Evolutionary conservation across 2,888 invertebrate species (phyloP).

Genomic region (Andricus curvator): DNA sequence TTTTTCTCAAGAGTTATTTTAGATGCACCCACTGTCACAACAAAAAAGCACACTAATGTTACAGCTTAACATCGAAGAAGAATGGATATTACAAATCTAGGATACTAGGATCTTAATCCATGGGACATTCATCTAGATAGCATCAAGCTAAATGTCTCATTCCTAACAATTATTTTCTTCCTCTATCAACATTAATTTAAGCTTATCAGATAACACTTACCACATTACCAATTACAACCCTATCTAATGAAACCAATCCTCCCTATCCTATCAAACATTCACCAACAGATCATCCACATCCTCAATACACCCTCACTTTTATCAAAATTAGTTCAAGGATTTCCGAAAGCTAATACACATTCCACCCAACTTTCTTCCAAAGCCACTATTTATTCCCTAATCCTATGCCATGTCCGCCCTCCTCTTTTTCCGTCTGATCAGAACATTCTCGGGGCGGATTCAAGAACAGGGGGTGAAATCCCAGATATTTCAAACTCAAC

Average conservation of each 20-base stretch:
- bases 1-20: too few relatives aligned
- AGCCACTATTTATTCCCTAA: slow-evolving; percentile 34
- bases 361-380: background rate
- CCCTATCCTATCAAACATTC: background rate
- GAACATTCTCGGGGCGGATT: slow-evolving; percentile 36
- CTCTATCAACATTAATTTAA: background rate
- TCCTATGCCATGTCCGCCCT: slow-evolving; percentile 26
- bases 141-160: too few relatives aligned
- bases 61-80: too few relatives aligned
- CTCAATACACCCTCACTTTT: background rate
- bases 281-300: background rate
- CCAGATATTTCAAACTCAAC: background rate
- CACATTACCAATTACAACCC: background rate
- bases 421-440: slow-evolving; percentile 7
- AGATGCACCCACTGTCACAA: too few relatives aligned
- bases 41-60: too few relatives aligned
- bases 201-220: background rate
- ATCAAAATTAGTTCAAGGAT: slow-evolving; percentile 5
- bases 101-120: too few relatives aligned
- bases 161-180: background rate
- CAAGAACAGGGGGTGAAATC: slow-evolving; percentile 5
- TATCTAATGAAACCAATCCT: background rate
- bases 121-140: too few relatives aligned
- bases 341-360: slow-evolving; percentile 16
- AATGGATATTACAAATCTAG: too few relatives aligned